Base-by-base conservation (phyloP, 2,888 invertebrate species). In the Dione juno region DNA sequence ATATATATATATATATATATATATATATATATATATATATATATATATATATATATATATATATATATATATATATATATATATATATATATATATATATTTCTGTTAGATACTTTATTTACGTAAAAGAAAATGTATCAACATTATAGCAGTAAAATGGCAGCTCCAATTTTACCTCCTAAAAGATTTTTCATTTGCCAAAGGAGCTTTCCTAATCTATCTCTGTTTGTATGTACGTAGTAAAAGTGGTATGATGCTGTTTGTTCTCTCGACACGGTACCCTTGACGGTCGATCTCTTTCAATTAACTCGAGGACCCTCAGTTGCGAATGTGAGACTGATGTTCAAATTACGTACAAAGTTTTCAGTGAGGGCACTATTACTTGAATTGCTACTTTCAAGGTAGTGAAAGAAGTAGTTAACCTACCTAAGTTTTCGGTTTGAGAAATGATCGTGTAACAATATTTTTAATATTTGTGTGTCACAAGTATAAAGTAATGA, bases 281-380 rank as follows among this genome's bases (percentile, higher is more conserved):
- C 76, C 84, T 84, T 80, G 78, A 80, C 78, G 81, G 77, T 77
- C 84, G 88, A 89, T 90, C 88, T 89, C 87, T 90, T 90, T 89
- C 90, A 90, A 90, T 91, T 90, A 91, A 87, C 83, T 87, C 78
- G 80, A 89, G 88, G 79, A 81, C 81, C 76, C 88, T 88, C 74
- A 45, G 16, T 63, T 28, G 53, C 53, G 43, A 63, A 63, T 63
- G 63, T 63, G 68, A 52, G 53, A 53, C 68, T 54, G 54, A 48
- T 50, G 63, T 68, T 43, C 52, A 54, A 54, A 43, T 67, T 61
- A 52, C 61, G 52, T 43, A 35, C 16, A 41, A 61, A 43, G 43
- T 63, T 68, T 68, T 54, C 41, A 53, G 43, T 61, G 16, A 52
- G 40, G 21, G 40, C 52, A 37, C 19, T 63, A 68, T 35, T 53